Base-by-base conservation (phyloP, 2,113 vertebrate genomes). In the Pleuronectes platessa region DNA sequence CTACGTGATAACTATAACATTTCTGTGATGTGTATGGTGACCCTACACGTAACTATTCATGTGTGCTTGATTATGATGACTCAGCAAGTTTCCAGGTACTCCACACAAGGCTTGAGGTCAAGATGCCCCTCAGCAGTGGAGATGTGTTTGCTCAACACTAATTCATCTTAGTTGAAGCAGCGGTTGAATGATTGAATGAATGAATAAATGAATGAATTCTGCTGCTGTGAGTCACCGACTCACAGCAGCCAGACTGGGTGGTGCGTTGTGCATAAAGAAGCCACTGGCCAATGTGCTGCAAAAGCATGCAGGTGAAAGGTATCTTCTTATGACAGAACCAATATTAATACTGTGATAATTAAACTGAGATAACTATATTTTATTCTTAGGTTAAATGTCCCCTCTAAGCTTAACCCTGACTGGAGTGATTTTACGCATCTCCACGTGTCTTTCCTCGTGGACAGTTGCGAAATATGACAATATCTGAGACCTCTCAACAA, bases 11-110 rank as follows among this genome's bases (percentile, higher is more conserved):
- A 10, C 11, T 17, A 47, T 47, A 47, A 53, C 0, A 10, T 7
- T 13, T 51, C 11, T 55, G 17, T 78, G 26, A 26, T 26, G 55
- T 68, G 72, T 71, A 69, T 76, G 75, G 49, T 64, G 62, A 84
- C 75, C 78, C 67, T 67, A 37, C 60, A 78, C 56, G 54, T 21
- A 61, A 2, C n/a, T n/a, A 26, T 49, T 58, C 37, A 10, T 40
- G 62, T 56, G n/a, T 21, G 51, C 27, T 45, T 61, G 37, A n/a
- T 58, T 45, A 15, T 23, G 37, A 61, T 74, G 49, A 77, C 61
- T 75, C 31, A 24, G 49, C 42, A 65, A 4, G 66, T 69, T 64
- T 55, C 20, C 20, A 59, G 24, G 37, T 14, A 24, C 42, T 73
- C 18, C 51, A 49, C 27, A 35, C 55, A 65, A 76, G 21, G 60